Base-by-base conservation (phyloP, 2,113 vertebrate genomes). In the Cheilinus undulatus region DNA sequence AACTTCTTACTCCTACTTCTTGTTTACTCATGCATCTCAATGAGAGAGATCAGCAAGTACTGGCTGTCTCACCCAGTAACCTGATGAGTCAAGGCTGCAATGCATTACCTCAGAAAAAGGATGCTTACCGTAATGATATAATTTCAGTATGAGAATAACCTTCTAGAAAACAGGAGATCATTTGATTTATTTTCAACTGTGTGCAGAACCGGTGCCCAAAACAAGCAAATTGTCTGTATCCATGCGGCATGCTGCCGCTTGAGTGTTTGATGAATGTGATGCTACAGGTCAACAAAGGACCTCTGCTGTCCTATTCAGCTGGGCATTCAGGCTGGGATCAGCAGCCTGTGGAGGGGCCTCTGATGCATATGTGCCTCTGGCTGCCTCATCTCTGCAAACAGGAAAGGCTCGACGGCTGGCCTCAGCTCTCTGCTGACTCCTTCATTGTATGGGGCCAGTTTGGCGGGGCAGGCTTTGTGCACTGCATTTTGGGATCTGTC, bases 281-380 rank as follows among this genome's bases (percentile, higher is more conserved):
- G 84, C 84, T 91, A 90, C 90, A 90, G 85, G 82, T 84, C 84
- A 77, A 92, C 90, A 92, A 91, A 88, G 69, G 88, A 67, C 58
- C 54, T 64, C 70, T 61, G 83, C 78, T 72, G 86, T 59, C 81
- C 88, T 80, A 89, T 92, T 92, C 84, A 91, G 71, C 66, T 9
- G 61, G 46, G 76, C 85, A 83, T 90, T 91, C 79, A 89, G 82
- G 75, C 59, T 28, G 10, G 90, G 91, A 91, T 91, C 88, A 92
- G 86, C 67, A 49, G 80, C 75, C 82, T 28, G 76, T 60, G 84
- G 70, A 73, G 85, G 75, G 85, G 81, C 87, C 84, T 82, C 82
- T 76, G 80, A 84, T 80, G 80, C 78, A 63, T 73, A 38, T 75
- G 67, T 66, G 89, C 72, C 79, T 67, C 77, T 56, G 79, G 87